These are phyloP conservation scores for Chlorodrepanis virens DNA, from an alignment of 2,113 vertebrate genomes.

Conservation along the genomic window DNA sequence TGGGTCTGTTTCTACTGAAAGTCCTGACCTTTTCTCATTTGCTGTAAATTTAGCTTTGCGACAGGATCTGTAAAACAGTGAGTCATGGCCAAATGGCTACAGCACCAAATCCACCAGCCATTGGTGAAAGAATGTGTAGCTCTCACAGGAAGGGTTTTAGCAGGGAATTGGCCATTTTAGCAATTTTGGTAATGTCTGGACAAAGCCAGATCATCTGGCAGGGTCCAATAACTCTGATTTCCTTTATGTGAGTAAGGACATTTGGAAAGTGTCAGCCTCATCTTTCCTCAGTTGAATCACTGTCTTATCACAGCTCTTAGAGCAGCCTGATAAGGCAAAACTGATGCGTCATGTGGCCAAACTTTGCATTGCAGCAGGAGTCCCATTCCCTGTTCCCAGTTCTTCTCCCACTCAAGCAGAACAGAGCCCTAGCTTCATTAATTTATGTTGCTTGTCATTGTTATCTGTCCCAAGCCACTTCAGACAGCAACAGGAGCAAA, in stretches of 20 bases:
- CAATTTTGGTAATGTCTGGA: not conserved
- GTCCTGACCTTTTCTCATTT: slow-evolving; percentile 12
- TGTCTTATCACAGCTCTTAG: not conserved
- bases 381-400: not conserved
- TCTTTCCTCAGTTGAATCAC: not conserved
- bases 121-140: not conserved
- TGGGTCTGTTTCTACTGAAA: not conserved
- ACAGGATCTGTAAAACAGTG: not conserved
- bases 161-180: not conserved
- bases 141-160: not conserved
- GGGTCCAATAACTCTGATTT: not conserved
- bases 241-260: not conserved
- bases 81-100: not conserved
- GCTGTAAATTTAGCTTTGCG: not conserved
- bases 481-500: not conserved
- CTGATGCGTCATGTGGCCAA: slow-evolving; percentile 9
- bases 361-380: not conserved
- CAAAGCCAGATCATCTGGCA: not conserved
- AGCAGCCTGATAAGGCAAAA: not conserved
- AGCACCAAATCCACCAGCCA: not conserved
- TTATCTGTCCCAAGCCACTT: slow-evolving; percentile 1
- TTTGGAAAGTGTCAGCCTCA: not conserved
- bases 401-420: slow-evolving; percentile 11
- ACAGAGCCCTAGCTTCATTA: not conserved
- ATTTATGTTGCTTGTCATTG: not conserved